Base-by-base conservation (phyloP, 2,113 vertebrate species). In the Dasyprocta punctata region DNA sequence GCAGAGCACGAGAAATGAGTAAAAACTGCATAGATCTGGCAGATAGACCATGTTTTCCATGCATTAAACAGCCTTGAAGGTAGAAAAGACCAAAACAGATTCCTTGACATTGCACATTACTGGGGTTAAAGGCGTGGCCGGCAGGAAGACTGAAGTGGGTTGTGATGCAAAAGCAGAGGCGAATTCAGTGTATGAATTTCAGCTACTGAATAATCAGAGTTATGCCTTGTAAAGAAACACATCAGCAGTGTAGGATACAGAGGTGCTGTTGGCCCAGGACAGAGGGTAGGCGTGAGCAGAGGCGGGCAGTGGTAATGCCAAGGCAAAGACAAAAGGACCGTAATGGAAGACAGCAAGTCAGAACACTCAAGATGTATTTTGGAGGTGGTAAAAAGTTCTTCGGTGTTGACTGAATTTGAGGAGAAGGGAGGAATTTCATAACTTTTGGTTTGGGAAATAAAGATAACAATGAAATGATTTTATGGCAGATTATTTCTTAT, bases 401-500 rank as follows among this genome's bases (percentile, higher is more conserved):
- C 63, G 81, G 61, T 56, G 13, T 65, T 41, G 5, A n/a, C 16
- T 84, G 75, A 84, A 26, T 85, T 92, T 75, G 49, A 91, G 60
- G 26, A 41, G 78, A 88, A 89, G 28, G 65, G 17, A 86, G 36
- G 20, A 89, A 89, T 94, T 92, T 92, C 52, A 89, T 38, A n/a
- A 61, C 81, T 91, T 60, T 24, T n/a, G 58, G 38, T 93, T 96
- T 90, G 26, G 7, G 20, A 92, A 80, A 78, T 80, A 78, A 93
- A 92, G 63, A 85, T 91, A 92, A 92, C 33, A 91, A 82, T 92
- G 30, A 90, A 84, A 83, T 90, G 33, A 4, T 38, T 77, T 95
- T 92, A 30, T 92, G 36, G 54, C 44, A 92, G 56, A 92, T 93
- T 86, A 78, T 82, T 92, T 92, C 84, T 87, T 94, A 93, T 88